Percentiles rank a stretch among this genome's conserved stretches.
Evolutionary conservation across 2,113 vertebrate genomes (phyloP).

Genomic region (Tyto alba): DNA sequence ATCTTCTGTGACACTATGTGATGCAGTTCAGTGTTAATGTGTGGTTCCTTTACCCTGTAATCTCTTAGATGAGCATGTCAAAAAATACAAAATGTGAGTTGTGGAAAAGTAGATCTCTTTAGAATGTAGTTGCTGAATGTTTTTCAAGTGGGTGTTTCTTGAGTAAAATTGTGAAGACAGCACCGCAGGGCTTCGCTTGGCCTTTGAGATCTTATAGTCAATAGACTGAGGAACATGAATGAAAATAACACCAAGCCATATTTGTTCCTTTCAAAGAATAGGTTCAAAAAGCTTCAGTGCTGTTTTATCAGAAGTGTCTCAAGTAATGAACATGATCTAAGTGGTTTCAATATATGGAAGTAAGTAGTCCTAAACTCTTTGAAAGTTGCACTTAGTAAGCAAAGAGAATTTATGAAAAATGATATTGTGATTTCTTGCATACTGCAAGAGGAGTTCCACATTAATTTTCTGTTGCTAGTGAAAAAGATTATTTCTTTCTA

Average conservation of each 20-base stretch:
- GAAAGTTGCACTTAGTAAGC: neutral
- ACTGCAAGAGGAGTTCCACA: neutral
- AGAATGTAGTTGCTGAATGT: neutral
- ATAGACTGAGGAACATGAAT: neutral
- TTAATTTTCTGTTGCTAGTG: neutral
- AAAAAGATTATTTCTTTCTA: neutral
- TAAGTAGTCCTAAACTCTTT: neutral
- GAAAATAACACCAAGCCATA: neutral
- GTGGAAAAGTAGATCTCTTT: neutral
- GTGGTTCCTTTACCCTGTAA: neutral
- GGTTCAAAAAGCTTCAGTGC: neutral
- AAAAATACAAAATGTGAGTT: neutral
- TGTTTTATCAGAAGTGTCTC: neutral
- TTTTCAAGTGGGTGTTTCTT: neutral
- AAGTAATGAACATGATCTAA: neutral
- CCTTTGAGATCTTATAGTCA: neutral
- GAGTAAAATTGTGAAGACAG: neutral
- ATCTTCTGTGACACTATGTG: neutral
- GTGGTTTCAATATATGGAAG: neutral
- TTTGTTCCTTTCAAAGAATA: neutral
- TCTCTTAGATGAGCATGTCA: neutral
- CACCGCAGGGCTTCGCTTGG: neutral
- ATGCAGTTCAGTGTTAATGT: neutral
- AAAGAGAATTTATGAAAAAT: neutral
- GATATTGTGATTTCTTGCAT: accelerated